phyloP scores from a whole-genome alignment of 1,140 invertebrate genomes.

The Drosophila yakuba region DNA sequence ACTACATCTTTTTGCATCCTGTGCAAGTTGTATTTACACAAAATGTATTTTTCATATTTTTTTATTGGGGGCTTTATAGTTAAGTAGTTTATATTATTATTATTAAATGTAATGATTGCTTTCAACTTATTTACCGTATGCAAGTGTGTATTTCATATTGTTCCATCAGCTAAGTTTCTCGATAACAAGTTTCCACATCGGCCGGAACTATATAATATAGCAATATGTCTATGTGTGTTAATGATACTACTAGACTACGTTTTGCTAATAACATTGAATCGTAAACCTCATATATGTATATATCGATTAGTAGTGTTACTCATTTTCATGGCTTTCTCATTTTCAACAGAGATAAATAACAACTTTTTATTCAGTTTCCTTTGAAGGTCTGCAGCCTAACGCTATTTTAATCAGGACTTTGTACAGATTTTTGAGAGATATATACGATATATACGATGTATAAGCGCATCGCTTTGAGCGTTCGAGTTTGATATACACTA shows the following conservation, averaged over 20 bases:
- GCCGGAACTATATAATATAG: slow-evolving; percentile 29
- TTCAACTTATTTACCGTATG: slow-evolving; percentile 70
- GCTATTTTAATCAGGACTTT: slow-evolving; percentile 38
- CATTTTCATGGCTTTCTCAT: slow-evolving; percentile 11
- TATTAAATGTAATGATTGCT: slow-evolving; percentile 77
- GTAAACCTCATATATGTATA: slow-evolving; percentile 49
- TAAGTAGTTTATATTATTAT: slow-evolving; percentile 49
- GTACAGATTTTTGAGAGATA: slow-evolving; percentile 39
- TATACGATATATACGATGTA: slow-evolving; percentile 19
- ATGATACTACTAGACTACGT: slow-evolving; percentile 62
- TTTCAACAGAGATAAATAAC: slow-evolving; percentile 54
- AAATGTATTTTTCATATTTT: slow-evolving; percentile 28
- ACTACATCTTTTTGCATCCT: slow-evolving; percentile 45
- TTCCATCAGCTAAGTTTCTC: slow-evolving; percentile 25
- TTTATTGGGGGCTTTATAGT: slow-evolving; percentile 24
- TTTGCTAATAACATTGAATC: slow-evolving; percentile 69
- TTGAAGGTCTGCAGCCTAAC: slow-evolving; percentile 34
- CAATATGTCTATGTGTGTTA: slow-evolving; percentile 18
- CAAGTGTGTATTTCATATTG: slow-evolving; percentile 20
- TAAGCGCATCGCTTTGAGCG: slow-evolving; percentile 74
- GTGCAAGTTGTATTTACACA: slow-evolving; percentile 44
- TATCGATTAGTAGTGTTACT: slow-evolving; percentile 44
- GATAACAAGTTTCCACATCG: slow-evolving; percentile 8
- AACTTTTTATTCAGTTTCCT: slow-evolving; percentile 32
- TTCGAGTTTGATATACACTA: slow-evolving; percentile 60